A percentile compares a stretch with the other conserved stretches of the same genome.
phyloP scores from a whole-genome alignment of 2,888 invertebrate species.

The Hipparchia semele region DNA sequence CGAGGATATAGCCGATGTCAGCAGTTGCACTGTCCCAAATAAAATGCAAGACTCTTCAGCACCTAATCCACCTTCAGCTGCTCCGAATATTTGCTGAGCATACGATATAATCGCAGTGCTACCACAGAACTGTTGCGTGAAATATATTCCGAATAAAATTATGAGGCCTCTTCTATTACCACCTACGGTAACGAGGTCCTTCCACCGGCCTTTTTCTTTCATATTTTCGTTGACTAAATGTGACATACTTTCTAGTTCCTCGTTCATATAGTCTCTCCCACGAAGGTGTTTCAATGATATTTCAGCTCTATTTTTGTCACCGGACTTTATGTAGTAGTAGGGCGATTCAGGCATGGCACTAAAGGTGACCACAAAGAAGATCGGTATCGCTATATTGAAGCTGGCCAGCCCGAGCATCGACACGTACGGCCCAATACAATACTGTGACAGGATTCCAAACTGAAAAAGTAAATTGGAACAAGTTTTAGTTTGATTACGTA shows the following conservation, averaged over 20 bases:
- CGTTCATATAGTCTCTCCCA: slow-evolving; percentile 78
- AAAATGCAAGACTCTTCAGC: slow-evolving; percentile 79
- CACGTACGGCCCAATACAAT: slow-evolving; percentile 83
- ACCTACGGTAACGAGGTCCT: slow-evolving; percentile 70
- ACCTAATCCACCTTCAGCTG: slow-evolving; percentile 71
- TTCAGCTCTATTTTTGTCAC: slow-evolving; percentile 78
- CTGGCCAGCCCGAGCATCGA: slow-evolving; percentile 81
- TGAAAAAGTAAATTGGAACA: slow-evolving; percentile 55
- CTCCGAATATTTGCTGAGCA: slow-evolving; percentile 84
- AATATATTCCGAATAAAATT: slow-evolving; percentile 84
- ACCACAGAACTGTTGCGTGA: slow-evolving; percentile 84
- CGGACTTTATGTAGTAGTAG: slow-evolving; percentile 79
- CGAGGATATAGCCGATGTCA: slow-evolving; percentile 82
- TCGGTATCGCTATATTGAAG: slow-evolving; percentile 80
- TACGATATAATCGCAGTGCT: slow-evolving; percentile 84
- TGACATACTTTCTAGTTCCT: slow-evolving; percentile 81
- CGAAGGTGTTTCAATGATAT: slow-evolving; percentile 82
- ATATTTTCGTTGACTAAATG: slow-evolving; percentile 79
- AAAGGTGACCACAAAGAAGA: slow-evolving; percentile 81
- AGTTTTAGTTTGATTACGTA: background rate
- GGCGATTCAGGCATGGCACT: slow-evolving; percentile 87
- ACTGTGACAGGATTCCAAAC: slow-evolving; percentile 84
- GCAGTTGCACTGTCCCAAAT: slow-evolving; percentile 78
- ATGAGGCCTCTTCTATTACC: slow-evolving; percentile 83
- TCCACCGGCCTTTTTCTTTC: slow-evolving; percentile 75